A percentile compares a stretch with the other conserved stretches of the same genome.
phyloP scores from a whole-genome alignment of 2,797 vertebrate genomes.

The Peromyscus melanophrys region DNA sequence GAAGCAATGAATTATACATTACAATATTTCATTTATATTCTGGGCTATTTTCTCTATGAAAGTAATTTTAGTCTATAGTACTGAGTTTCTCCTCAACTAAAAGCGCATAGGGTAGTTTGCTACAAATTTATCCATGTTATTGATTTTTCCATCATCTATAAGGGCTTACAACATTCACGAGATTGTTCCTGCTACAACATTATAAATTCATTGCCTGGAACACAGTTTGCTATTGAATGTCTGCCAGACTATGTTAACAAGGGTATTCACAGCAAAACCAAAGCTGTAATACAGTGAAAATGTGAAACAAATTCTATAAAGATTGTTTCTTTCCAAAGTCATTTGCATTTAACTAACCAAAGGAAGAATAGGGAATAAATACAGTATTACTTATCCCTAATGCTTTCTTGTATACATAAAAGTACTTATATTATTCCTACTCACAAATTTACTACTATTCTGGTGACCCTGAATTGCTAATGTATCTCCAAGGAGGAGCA shows the following conservation, averaged over 20 bases:
- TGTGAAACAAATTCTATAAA: conserved; percentile 13
- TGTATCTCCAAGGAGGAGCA: background rate
- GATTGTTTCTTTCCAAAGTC: background rate
- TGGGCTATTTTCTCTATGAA: conserved; percentile 13
- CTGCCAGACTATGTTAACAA: conserved; percentile 71
- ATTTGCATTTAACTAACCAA: conserved; percentile 12
- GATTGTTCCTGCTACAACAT: conserved; percentile 65
- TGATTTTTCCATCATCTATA: conserved; percentile 73
- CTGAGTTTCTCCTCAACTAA: background rate
- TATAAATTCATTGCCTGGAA: conserved; percentile 72
- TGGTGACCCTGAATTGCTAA: background rate
- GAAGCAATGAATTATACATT: conserved; percentile 27
- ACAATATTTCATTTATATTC: conserved; percentile 13
- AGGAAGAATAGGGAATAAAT: background rate
- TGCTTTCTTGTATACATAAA: background rate
- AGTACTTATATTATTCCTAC: background rate
- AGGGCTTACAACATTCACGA: conserved; percentile 64
- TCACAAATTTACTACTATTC: background rate
- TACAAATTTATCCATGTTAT: conserved; percentile 67
- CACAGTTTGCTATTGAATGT: conserved; percentile 71
- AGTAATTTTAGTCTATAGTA: conserved; percentile 16
- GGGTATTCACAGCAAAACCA: conserved; percentile 37
- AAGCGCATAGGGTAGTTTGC: background rate
- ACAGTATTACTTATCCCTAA: background rate
- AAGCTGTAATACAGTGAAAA: background rate